Evolutionary conservation across 2,113 vertebrate species (phyloP).

Genomic region (Budorcas taxicolor): DNA sequence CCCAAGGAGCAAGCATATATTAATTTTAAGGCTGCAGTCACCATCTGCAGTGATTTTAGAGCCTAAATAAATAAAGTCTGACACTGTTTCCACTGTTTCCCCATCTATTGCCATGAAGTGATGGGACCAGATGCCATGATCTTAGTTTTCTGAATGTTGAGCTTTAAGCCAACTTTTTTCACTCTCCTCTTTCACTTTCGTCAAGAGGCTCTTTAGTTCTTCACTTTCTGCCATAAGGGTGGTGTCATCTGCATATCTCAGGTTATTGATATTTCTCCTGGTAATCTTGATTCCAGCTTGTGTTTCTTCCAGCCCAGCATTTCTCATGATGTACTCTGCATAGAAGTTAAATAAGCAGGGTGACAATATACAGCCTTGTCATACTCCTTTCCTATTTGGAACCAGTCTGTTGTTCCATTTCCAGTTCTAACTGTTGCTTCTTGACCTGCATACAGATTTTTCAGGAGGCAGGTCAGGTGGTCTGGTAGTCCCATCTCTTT

Average conservation of each 20-base stretch:
- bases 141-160: not conserved
- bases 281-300: not conserved
- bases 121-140: not conserved
- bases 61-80: not conserved
- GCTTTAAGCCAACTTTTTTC: not conserved
- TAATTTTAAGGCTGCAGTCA: not conserved
- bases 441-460: not conserved
- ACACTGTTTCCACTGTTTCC: not conserved
- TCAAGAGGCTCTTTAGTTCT: not conserved
- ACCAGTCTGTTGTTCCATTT: not conserved
- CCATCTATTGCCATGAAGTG: not conserved
- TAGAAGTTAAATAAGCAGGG: not conserved
- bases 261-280: not conserved
- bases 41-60: not conserved
- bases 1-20: not conserved
- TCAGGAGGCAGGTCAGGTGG: not conserved
- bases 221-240: not conserved
- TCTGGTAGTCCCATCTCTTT: not conserved
- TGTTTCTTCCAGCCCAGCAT: fast-evolving
- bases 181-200: not conserved
- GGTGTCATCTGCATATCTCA: not conserved
- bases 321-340: not conserved
- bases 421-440: not conserved
- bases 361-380: fast-evolving
- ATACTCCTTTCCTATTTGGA: not conserved